Evolutionary conservation across 2,797 vertebrate species (phyloP), one percentile per base, ranked within the genome.

Genomic region (Gadopsis marmoratus): DNA sequence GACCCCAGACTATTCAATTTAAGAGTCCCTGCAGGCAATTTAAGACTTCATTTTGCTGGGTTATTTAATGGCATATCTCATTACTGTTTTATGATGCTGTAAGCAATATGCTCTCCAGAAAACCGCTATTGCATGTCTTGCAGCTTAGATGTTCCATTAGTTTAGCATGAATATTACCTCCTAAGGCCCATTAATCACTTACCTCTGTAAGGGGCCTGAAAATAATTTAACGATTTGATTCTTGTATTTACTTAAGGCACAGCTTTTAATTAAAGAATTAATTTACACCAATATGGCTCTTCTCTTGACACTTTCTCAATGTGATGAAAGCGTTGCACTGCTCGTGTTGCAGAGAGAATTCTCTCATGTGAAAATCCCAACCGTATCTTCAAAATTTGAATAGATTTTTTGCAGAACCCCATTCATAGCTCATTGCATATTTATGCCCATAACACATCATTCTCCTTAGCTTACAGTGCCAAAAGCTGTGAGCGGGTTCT

Each of bases 71-170:
- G 84, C 88, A 89, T 85, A 91, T 93, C 89, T 93, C 89, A 92
- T 93, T 93, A 92, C 87, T 88, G 86, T 93, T 94, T 93, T 93
- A 93, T 93, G 88, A 91, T 84, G 89, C 92, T 91, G 91, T 90
- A 90, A 93, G 92, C 93, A 92, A 89, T 90, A 89, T 83, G 79
- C 79, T 89, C 61, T 74, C 69, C 71, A 76, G 85, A 91, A 93
- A 92, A 88, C 74, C 71, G 70, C 87, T 74, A 71, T 86, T 86
- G 81, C 81, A 86, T 86, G 83, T 91, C 91, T 85, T 85, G 80
- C 88, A 91, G 91, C 88, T 86, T 76, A 78, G 89, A 90, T 92
- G 80, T 85, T 85, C 79, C 67, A 76, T 93, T 91, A 92, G 88
- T 88, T 90, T 87, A 89, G 84, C 80, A 86, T 76, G 82, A 82